These are phyloP conservation scores for Meganola albula DNA, from an alignment of 2,888 invertebrate species.

Conservation along the genomic window DNA sequence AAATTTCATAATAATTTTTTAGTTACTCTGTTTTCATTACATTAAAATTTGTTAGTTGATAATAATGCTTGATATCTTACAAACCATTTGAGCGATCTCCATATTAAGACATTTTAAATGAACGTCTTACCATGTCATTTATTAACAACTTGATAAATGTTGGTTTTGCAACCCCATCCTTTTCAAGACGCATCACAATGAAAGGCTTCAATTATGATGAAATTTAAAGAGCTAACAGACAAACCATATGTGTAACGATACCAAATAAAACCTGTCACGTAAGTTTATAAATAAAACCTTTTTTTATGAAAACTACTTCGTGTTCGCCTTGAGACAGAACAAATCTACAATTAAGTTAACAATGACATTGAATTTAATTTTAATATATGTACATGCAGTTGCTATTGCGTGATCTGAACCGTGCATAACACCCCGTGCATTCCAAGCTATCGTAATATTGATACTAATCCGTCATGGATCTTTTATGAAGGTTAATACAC, in stretches of 20 bases:
- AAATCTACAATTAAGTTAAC: conserved; percentile 28
- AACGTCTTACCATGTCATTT: conserved; percentile 1
- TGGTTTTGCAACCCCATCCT: conserved; percentile 35
- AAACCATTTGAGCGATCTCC: too few relatives aligned
- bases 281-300: not conserved
- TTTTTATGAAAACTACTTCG: conserved; percentile 12
- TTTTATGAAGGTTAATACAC: conserved; percentile 40
- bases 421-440: conserved; percentile 15
- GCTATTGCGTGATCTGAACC: conserved; percentile 23
- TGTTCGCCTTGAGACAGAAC: conserved; percentile 18
- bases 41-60: too few relatives aligned
- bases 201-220: conserved; percentile 18
- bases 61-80: too few relatives aligned
- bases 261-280: not conserved
- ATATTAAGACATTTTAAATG: too few relatives aligned
- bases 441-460: conserved; percentile 28
- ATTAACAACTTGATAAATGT: conserved; percentile 34
- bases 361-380: conserved; percentile 38
- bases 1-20: too few relatives aligned
- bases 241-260: not conserved
- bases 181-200: conserved; percentile 27
- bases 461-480: conserved; percentile 42
- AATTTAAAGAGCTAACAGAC: not conserved
- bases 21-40: too few relatives aligned
- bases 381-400: conserved; percentile 12